phyloP scores from a whole-genome alignment of 1,140 invertebrate species.

The Heliothis subflexa region DNA sequence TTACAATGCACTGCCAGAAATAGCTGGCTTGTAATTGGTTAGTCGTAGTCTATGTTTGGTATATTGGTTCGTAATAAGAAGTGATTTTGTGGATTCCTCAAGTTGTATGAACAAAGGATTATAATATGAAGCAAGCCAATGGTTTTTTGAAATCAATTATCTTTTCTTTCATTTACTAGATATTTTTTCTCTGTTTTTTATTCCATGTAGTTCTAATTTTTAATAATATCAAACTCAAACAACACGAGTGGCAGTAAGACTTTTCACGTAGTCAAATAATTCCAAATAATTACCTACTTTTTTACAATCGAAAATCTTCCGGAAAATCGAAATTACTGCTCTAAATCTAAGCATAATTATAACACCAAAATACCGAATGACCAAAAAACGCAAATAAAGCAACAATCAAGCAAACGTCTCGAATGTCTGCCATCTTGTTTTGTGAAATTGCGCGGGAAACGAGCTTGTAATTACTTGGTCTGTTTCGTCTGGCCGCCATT shows the following conservation, averaged over 20 bases:
- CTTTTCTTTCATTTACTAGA: too few relatives aligned
- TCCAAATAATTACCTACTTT: too few relatives aligned
- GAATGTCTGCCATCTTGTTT: slow-evolving; percentile 22
- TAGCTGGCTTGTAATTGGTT: neutral
- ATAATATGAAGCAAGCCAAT: too few relatives aligned
- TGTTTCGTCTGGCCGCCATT: slow-evolving; percentile 26
- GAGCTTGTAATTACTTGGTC: slow-evolving; percentile 20
- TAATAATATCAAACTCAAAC: neutral
- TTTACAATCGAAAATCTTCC: neutral
- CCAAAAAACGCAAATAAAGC: slow-evolving; percentile 13
- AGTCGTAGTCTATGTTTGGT: neutral
- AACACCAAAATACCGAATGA: slow-evolving; percentile 2
- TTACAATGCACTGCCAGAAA: neutral
- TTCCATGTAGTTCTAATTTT: too few relatives aligned
- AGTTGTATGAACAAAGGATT: too few relatives aligned
- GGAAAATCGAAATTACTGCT: too few relatives aligned
- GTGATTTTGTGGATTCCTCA: neutral
- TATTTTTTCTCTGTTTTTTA: too few relatives aligned
- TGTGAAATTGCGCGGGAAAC: slow-evolving; percentile 42
- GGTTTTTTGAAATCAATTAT: too few relatives aligned
- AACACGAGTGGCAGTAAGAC: neutral
- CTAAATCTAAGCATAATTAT: neutral
- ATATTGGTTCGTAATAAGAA: neutral
- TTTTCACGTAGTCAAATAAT: too few relatives aligned
- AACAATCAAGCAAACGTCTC: slow-evolving; percentile 10